Base-by-base conservation (phyloP, 2,113 vertebrate species). In the Phycodurus eques region DNA sequence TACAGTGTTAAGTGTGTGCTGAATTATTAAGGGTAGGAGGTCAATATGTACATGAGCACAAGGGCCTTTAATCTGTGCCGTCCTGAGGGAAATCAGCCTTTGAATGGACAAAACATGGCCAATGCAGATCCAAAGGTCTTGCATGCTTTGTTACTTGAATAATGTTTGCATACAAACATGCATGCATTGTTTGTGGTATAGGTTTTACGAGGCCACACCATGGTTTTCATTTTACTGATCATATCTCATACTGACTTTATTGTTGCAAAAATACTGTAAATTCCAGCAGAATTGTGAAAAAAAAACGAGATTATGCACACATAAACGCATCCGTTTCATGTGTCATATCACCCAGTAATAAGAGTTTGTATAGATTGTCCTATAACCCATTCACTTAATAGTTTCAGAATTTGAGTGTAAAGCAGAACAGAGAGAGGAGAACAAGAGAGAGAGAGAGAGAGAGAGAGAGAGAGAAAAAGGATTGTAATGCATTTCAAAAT, bases 61-160 rank as follows among this genome's bases (percentile, higher is more conserved):
- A 8, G 75, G 47, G 54, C 67, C 69, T 85, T 88, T 71, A 80
- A 76, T 81, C 65, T 13, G 71, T 33, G 62, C 14, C 44, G 67
- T 76, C 89, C 83, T 70, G 9, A 75, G 85, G 88, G 87, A 88
- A 88, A 88, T 89, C 84, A 88, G 76, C 83, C 72, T 82, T 76
- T 87, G 78, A 85, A 84, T 80, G 64, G 27, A 67, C 63, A 67
- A 81, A 85, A 72, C n/a, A 11, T 33, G 20, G 12, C 11, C 19
- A 3, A 56, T 73, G 72, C 42, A 71, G 43, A 75, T 43, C 1
- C 69, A 61, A 39, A 74, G 74, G 72, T 77, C 76, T 67, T 47
- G 66, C 63, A 72, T 47, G 54, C 53, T 2, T 68, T 51, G 70
- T 70, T 68, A 68, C 47, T 73, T 71, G 51, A 57, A 74, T 71